A percentile compares a stretch with the other conserved stretches of the same genome.
These are phyloP conservation scores for Pyrgilauda ruficollis DNA, from an alignment of 2,113 vertebrate species.

Conservation along the genomic window DNA sequence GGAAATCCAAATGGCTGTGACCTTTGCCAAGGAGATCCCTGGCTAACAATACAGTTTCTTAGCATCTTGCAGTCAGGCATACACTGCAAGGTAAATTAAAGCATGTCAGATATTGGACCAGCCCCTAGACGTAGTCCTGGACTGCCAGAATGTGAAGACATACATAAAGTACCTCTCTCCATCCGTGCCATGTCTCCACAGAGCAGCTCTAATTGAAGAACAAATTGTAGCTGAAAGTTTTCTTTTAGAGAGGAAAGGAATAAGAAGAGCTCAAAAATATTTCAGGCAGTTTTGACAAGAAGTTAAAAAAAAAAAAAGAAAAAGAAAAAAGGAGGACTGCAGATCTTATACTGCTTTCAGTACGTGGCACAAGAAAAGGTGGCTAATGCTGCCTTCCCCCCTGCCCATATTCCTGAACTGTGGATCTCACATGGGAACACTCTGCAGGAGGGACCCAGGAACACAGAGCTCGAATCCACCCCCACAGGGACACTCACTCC, in stretches of 20 bases:
- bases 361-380: not conserved
- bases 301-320: not conserved
- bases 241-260: not conserved
- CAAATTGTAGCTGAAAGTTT: not conserved
- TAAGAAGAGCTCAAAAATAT: not conserved
- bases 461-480: not conserved
- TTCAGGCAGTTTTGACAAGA: not conserved
- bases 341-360: not conserved
- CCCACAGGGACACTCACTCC: not conserved
- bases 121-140: not conserved
- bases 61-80: not conserved
- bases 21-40: slow-evolving; percentile 47
- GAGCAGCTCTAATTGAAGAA: not conserved
- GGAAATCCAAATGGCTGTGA: not conserved
- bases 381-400: not conserved
- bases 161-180: not conserved
- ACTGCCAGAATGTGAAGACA: not conserved
- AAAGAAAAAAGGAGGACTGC: too few species aligned
- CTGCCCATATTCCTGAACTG: not conserved
- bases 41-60: not conserved
- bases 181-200: not conserved
- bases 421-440: not conserved
- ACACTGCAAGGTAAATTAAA: slow-evolving; percentile 1
- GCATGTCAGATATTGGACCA: not conserved
- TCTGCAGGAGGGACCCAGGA: not conserved